These are phyloP conservation scores for Zaprionus nigranus DNA, from an alignment of 1,140 invertebrate species.

Conservation along the genomic window DNA sequence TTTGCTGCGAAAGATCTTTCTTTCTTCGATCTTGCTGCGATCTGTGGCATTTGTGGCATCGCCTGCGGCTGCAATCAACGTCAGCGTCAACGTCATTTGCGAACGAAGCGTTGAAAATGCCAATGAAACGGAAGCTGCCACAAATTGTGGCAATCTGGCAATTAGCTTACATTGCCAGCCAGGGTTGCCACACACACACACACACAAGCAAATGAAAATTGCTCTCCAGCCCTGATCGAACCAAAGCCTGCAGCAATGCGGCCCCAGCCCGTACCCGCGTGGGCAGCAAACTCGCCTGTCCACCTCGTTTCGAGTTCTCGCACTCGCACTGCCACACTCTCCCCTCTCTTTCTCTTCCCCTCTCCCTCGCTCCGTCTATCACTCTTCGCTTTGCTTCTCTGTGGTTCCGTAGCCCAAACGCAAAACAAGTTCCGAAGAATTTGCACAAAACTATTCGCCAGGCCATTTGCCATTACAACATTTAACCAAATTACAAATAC, in stretches of 20 bases:
- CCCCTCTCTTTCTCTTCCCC: background rate
- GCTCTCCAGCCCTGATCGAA: conserved; percentile 8
- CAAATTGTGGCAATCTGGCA: conserved; percentile 42
- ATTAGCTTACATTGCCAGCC: conserved; percentile 27
- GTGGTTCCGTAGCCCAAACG: background rate
- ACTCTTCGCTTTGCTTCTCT: background rate
- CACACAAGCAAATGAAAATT: background rate
- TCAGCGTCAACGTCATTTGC: conserved; percentile 63
- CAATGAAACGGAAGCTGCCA: conserved; percentile 74
- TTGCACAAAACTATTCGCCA: conserved; percentile 40
- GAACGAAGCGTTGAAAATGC: conserved; percentile 78
- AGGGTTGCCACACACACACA: conserved; percentile 30
- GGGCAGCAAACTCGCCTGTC: conserved; percentile 47
- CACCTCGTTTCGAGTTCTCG: conserved; percentile 19
- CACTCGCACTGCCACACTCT: background rate
- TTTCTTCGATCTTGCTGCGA: background rate
- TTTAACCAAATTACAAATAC: conserved; percentile 52
- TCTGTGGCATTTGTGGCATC: background rate
- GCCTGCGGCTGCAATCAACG: conserved; percentile 43
- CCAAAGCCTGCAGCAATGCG: conserved; percentile 14
- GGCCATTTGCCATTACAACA: conserved; percentile 58
- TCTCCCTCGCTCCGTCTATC: background rate
- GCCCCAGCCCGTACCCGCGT: conserved; percentile 16
- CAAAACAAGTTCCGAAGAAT: conserved; percentile 57
- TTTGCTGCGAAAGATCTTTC: background rate